phyloP scores from a whole-genome alignment of 2,113 vertebrate genomes.

The Lophius piscatorius region DNA sequence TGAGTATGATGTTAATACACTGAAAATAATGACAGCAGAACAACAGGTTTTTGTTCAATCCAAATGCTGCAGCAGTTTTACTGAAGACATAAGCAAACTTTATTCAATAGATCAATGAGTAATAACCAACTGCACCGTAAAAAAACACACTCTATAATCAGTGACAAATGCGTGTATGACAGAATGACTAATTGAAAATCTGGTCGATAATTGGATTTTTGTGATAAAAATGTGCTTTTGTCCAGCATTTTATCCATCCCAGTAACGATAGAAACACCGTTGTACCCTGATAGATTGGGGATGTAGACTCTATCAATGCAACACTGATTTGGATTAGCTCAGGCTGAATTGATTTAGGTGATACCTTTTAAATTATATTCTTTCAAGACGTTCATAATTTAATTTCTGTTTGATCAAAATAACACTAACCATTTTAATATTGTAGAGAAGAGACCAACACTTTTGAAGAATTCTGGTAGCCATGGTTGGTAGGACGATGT shows the following conservation, averaged over 20 bases:
- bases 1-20: conserved; percentile 45
- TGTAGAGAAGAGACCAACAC: no score
- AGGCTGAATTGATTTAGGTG: no score
- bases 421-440: no score
- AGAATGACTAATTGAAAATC: not conserved
- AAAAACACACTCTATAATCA: no score
- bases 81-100: no score
- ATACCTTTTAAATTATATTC: conserved; percentile 4
- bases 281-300: conserved; percentile 4
- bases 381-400: not conserved
- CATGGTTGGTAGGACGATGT: no score
- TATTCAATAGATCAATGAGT: no score
- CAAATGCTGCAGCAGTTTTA: no score
- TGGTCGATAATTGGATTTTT: not conserved
- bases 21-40: conserved; percentile 29
- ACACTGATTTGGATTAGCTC: not conserved
- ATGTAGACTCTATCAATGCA: not conserved
- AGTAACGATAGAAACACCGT: not conserved
- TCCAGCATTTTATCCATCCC: not conserved
- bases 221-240: not conserved
- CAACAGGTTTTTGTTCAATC: conserved; percentile 20
- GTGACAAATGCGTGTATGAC: no score
- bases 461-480: no score
- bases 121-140: no score
- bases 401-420: no score